Base-by-base conservation (phyloP, 2,113 vertebrate genomes). In the Synchiropus splendidus region DNA sequence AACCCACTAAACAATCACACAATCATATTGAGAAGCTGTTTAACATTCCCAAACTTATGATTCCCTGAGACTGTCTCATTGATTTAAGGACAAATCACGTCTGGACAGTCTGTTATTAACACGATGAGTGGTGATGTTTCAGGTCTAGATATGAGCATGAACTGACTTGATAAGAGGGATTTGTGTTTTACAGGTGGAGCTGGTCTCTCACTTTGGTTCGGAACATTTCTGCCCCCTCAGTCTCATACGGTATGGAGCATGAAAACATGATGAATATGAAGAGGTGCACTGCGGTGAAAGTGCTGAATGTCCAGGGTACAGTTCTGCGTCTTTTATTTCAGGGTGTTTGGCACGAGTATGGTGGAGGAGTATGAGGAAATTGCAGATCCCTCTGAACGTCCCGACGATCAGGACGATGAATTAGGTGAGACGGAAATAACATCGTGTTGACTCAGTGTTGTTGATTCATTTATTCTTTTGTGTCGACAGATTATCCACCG, bases 211-310 rank as follows among this genome's bases (percentile, higher is more conserved):
- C 77, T 97, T 95, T 70, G 93, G 94, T 74, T 92, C 91, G 0
- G 95, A 99, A 68, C 95, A 99, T 56, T 99, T 98, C 78, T 99
- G 94, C 65, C 95, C 95, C n/a, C 87, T 99, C 67, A 99, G 95
- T 65, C 89, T 99, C 56, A 89, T 99, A 83, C 92, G 95, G 95
- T 99, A 86, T 41, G 54, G 50, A n/a, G 35, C 9, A 36, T 14
- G 5, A 17, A n/a, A 12, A 18, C 33, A 18, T n/a, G 5, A 12
- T 4, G 21, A 27, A n/a, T n/a, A n/a, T n/a, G 31, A 9, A 32
- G 31, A 35, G 12, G 34, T 35, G 4, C 21, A 27, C n/a, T n/a
- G n/a, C n/a, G n/a, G n/a, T n/a, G n/a, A n/a, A n/a, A n/a, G n/a
- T n/a, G n/a, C n/a, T n/a, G n/a, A n/a, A n/a, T n/a, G n/a, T n/a